Conservation (phyloP, 2,797 vertebrate species). For the Cynopterus sphinx region DNA sequence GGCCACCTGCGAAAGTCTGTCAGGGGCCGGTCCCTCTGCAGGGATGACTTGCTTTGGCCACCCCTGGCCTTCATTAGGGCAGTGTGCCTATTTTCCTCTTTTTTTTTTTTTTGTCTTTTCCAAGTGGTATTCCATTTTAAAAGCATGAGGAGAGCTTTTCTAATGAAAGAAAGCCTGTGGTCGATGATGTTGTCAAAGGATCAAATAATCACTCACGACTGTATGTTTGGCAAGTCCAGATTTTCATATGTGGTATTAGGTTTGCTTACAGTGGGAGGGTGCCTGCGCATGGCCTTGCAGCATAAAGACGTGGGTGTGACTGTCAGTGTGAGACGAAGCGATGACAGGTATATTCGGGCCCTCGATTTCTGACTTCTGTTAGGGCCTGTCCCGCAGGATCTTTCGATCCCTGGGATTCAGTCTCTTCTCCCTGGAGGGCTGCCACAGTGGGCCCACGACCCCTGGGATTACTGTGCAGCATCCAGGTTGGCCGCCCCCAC, state of each 20-base stretch:
- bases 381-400: background rate
- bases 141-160: background rate
- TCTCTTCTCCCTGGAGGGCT: background rate
- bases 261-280: background rate
- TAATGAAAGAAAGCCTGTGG: background rate
- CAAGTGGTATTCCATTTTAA: conserved; percentile 1
- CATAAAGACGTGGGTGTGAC: conserved; percentile 17
- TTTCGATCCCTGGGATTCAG: background rate
- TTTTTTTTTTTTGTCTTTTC: background rate
- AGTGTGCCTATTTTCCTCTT: background rate
- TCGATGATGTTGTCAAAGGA: background rate
- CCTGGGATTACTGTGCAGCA: accelerated
- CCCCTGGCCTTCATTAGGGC: background rate
- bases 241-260: background rate
- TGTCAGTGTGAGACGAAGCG: background rate
- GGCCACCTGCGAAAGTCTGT: background rate
- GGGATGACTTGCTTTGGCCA: background rate
- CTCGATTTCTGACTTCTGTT: background rate
- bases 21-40: background rate
- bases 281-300: background rate
- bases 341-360: background rate
- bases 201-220: background rate
- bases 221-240: background rate
- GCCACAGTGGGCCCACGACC: background rate
- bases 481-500: accelerated